Percentiles rank a stretch among this genome's conserved stretches.
Conservation (phyloP, 2,113 vertebrate genomes). For the Onychostruthus taczanowskii region DNA sequence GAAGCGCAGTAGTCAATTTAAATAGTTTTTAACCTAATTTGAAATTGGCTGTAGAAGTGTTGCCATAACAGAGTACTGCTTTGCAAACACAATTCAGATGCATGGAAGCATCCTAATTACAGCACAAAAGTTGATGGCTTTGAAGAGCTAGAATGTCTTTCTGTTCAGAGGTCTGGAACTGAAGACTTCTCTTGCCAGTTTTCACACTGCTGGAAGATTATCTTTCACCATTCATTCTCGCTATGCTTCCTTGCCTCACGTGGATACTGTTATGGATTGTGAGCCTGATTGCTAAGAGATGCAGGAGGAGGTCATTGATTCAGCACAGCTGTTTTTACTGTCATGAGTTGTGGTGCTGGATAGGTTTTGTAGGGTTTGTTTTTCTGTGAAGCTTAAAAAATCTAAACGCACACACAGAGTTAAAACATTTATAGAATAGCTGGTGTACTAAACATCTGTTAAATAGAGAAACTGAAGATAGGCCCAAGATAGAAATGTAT, state of each 20-base stretch:
- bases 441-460: background rate
- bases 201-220: background rate
- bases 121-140: background rate
- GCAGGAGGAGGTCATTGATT: background rate
- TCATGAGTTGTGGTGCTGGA: background rate
- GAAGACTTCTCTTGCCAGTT: background rate
- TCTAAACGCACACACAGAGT: background rate
- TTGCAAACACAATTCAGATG: background rate
- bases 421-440: background rate
- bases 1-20: background rate
- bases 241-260: background rate
- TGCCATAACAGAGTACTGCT: background rate
- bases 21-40: background rate
- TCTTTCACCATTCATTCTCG: background rate
- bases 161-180: background rate
- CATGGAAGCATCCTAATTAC: background rate
- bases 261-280: background rate
- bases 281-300: background rate
- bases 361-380: background rate
- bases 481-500: background rate
- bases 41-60: background rate
- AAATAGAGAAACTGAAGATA: background rate
- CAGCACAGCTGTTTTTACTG: background rate
- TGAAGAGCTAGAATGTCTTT: background rate
- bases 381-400: background rate